Base-by-base conservation (phyloP, 2,888 invertebrate genomes). In the Dastarcus helophoroides region DNA sequence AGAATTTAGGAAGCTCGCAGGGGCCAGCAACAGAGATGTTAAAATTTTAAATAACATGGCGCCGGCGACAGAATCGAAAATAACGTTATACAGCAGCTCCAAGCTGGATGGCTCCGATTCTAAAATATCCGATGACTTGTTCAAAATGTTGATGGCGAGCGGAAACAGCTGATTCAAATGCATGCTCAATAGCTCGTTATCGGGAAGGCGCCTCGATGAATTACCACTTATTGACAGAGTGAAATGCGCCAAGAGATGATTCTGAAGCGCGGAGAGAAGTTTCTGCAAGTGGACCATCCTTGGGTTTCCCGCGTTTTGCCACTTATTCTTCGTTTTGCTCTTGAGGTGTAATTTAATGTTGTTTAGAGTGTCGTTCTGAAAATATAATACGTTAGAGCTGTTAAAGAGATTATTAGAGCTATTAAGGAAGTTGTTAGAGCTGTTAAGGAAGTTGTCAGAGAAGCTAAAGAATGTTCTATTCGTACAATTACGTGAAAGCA, bases 41-140 rank as follows among this genome's bases (percentile, higher is more conserved):
- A 73, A 43, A 12, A 73, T 58, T 47, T 71, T 68, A 14, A 67
- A 64, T 37, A 74, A 47, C 65, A 73, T 70, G 4, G 68, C 62
- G 1, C 74, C 74, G 3, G 68, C 65, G 6, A 71, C 62, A 0
- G 72, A 72, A 36, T 65, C 60, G 40, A 66, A 62, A 33, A 74
- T 46, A 4, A 71, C 62, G 41, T 64, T 60, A 39, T 60, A 60
- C 15, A 65, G 49, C 35, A 64, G 47, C 37, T 63, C 58, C 36
- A 63, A 44, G 37, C 57, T 51, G 7, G 47, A 37, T 0, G 61
- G 58, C 40, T 60, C 48, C 14, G 42, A 42, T 34, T 54, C 53
- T n/a, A 63, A 39, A 22, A 63, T 56, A 16, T 49, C 44, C 2
- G 54, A 47, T 4, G 58, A 54, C 36, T 54, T 55, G 4, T 47